Evolutionary conservation across 2,888 invertebrate genomes (phyloP), one percentile per base, ranked within the genome.

Genomic region (Drosophila heteroneura): DNA sequence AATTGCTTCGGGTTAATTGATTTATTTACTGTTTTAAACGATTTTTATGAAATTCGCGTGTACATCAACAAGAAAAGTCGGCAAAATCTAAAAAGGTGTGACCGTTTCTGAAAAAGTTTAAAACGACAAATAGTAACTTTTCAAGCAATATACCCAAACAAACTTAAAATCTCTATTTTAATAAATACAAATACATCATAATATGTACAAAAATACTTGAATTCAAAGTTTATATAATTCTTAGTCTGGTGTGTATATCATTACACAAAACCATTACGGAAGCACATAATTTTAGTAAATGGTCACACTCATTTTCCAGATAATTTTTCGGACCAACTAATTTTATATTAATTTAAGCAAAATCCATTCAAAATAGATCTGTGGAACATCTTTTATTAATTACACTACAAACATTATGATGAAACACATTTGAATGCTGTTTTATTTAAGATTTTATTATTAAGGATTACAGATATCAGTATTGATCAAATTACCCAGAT

Each of bases 1-100:
- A 51, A 52, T 39, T 16, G 19, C 32, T 56, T 51, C 3, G 5
- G 35, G 57, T 41, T 68, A 37, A 57, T 53, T 58, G 56, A 59
- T 58, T 9, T 51, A 33, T 35, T 51, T 37, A 58, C 49, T 22
- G 16, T 59, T 30, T 5, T 35, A 37, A 56, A 41, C 7, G 14
- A 26, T 61, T 58, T 26, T 80, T 70, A 44, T 47, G 39, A 44
- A n/a, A 57, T 66, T 65, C 44, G 60, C 59, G 44, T 65, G 32
- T 66, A 66, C 37, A 69, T 54, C 44, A 70, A 70, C 64, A 58
- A 74, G 47, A 69, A 63, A 59, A 71, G 39, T 77, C 62, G 44
- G 77, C 77, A 56, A 67, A 47, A 39, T 51, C 16, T 16, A 39
- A 30, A 14, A 14, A 51, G 54, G 39, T 59, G 39, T 47, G 73